These are phyloP conservation scores for Larimichthys crocea DNA, from an alignment of 2,113 vertebrate genomes.

Conservation along the genomic window DNA sequence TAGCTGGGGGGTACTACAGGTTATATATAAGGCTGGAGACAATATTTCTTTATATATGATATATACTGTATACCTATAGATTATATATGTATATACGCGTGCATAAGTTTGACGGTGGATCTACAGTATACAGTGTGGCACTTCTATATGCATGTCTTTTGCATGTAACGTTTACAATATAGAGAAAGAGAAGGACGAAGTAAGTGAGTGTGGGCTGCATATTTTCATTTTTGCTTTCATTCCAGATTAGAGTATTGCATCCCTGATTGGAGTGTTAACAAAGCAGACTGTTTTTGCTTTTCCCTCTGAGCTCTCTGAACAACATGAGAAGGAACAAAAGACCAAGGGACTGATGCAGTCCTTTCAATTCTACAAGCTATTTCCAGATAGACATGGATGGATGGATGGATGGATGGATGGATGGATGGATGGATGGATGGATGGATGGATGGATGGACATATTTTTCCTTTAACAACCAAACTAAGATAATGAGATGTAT, in stretches of 20 bases:
- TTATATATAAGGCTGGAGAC: conserved; percentile 18
- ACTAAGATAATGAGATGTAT: background rate
- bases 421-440: background rate
- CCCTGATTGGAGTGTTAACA: conserved; percentile 54
- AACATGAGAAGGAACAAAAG: conserved; percentile 44
- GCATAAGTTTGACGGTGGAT: background rate
- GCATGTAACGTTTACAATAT: background rate
- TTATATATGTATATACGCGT: background rate
- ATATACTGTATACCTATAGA: too few species aligned
- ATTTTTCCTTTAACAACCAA: background rate
- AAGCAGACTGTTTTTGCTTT: conserved; percentile 42
- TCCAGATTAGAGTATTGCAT: conserved; percentile 21
- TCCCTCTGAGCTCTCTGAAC: conserved; percentile 31
- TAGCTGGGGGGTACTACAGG: conserved; percentile 1
- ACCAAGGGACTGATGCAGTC: conserved; percentile 12
- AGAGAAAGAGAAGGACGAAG: background rate
- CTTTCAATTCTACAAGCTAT: conserved; percentile 41
- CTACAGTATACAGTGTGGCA: background rate
- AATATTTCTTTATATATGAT: conserved; percentile 2
- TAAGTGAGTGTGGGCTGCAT: background rate
- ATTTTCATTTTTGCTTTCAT: conserved; percentile 32
- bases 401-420: background rate
- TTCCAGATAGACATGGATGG: conserved; percentile 29
- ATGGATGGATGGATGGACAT: background rate
- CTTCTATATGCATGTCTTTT: background rate